phyloP scores from a whole-genome alignment of 2,888 invertebrate species.

The Cataglyphis altisquamis region DNA sequence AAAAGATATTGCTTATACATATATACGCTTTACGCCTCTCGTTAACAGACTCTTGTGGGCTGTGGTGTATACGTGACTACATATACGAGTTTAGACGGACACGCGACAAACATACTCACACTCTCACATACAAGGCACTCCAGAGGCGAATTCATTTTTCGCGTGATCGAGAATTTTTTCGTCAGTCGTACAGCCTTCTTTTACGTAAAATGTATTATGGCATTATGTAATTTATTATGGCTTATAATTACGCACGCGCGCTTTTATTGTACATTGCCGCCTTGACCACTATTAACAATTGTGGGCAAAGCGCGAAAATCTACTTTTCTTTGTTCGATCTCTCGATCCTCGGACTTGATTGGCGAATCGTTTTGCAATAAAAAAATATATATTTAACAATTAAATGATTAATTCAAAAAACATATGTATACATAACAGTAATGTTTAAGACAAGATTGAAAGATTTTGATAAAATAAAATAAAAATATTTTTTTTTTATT shows the following conservation, averaged over 20 bases:
- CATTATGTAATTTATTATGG: constrained; percentile 85
- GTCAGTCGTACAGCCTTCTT: constrained; percentile 78
- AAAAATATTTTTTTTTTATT: not conserved
- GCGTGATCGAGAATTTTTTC: constrained; percentile 60
- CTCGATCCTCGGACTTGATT: constrained; percentile 51
- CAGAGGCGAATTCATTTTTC: constrained; percentile 49
- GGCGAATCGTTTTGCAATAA: constrained; percentile 17
- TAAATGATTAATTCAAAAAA: not conserved
- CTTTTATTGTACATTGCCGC: constrained; percentile 83
- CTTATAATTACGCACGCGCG: constrained; percentile 81
- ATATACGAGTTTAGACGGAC: constrained; percentile 49
- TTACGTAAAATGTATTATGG: constrained; percentile 84
- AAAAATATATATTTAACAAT: constrained; percentile 2
- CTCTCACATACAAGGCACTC: constrained; percentile 42
- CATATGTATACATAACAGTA: not conserved
- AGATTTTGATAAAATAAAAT: not conserved
- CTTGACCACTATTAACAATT: constrained; percentile 73
- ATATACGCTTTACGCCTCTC: constrained; percentile 74
- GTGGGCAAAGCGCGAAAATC: constrained; percentile 53
- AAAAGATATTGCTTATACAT: constrained; percentile 81
- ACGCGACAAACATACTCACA: constrained; percentile 31
- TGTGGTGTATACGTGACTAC: constrained; percentile 61
- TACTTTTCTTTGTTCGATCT: constrained; percentile 6
- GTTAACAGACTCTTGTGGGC: constrained; percentile 83
- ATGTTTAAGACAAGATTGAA: not conserved